Conservation (phyloP, 2,113 vertebrate genomes). For the Enhydra lutris region DNA sequence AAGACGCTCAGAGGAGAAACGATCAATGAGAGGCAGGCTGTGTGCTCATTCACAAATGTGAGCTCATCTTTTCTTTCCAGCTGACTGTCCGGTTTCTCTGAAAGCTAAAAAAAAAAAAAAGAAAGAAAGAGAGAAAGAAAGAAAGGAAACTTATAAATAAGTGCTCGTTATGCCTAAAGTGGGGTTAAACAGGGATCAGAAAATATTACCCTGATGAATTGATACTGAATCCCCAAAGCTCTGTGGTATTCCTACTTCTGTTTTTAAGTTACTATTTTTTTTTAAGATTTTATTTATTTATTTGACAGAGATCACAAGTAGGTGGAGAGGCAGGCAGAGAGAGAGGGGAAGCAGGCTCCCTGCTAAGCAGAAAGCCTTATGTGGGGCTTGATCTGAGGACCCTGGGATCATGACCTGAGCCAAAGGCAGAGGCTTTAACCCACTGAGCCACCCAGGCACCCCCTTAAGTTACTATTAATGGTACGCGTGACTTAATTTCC, state of each 20-base stretch:
- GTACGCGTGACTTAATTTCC: neutral
- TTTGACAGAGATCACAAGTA: no score
- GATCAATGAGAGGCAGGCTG: slow-evolving; percentile 41
- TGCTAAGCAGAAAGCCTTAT: no score
- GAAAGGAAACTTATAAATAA: slow-evolving; percentile 17
- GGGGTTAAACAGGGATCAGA: neutral
- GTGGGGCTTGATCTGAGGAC: no score
- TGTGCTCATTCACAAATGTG: slow-evolving; percentile 48
- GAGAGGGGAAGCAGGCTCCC: no score
- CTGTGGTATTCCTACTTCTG: neutral
- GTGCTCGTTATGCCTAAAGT: neutral
- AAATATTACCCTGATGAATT: neutral
- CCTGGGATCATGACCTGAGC: no score
- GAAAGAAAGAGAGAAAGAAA: neutral
- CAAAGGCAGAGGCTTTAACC: no score
- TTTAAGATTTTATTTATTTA: no score
- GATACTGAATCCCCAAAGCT: neutral
- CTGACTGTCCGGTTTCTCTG: neutral
- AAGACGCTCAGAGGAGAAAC: neutral
- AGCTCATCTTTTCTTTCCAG: neutral
- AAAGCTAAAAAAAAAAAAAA: slow-evolving; percentile 15
- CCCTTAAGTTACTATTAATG: neutral
- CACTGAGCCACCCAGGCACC: no score
- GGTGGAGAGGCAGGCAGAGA: no score
- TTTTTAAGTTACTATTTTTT: neutral